Conservation (phyloP, 2,113 vertebrate species). For the Austrofundulus limnaeus region DNA sequence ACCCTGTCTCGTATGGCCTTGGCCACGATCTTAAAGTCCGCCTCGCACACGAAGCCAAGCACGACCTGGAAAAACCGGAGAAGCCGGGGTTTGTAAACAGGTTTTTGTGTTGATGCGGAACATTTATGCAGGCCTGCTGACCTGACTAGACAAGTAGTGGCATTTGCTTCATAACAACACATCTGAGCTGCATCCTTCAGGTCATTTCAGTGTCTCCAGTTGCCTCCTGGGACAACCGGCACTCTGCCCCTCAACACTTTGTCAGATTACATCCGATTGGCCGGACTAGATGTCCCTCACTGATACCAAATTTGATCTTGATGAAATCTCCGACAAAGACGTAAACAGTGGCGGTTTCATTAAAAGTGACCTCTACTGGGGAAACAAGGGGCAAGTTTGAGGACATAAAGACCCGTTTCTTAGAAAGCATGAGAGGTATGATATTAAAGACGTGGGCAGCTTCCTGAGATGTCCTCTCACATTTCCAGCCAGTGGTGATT, state of each 20-base stretch:
- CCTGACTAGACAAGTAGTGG: constrained; percentile 3
- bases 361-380: constrained; percentile 70
- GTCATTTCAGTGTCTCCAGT: not conserved
- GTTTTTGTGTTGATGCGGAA: not conserved
- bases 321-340: constrained; percentile 68
- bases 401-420: constrained; percentile 46
- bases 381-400: constrained; percentile 2
- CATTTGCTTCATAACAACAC: constrained; percentile 12
- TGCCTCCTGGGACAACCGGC: constrained; percentile 10
- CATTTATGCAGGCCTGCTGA: not conserved
- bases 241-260: constrained; percentile 60
- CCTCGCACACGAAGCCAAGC: constrained; percentile 92
- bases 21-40: constrained; percentile 93
- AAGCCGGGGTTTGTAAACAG: constrained; percentile 18
- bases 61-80: constrained; percentile 80
- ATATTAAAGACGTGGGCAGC: constrained; percentile 63
- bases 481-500: constrained; percentile 66
- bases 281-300: constrained; percentile 40
- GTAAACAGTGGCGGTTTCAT: constrained; percentile 68
- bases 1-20: constrained; percentile 92
- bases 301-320: constrained; percentile 74
- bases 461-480: constrained; percentile 64
- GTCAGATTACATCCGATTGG: constrained; percentile 57
- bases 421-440: constrained; percentile 48
- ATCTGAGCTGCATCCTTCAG: not conserved